Percentiles rank a stretch among this genome's conserved stretches.
phyloP scores from a whole-genome alignment of 1,140 invertebrate genomes.

The Andricus grossulariae region DNA sequence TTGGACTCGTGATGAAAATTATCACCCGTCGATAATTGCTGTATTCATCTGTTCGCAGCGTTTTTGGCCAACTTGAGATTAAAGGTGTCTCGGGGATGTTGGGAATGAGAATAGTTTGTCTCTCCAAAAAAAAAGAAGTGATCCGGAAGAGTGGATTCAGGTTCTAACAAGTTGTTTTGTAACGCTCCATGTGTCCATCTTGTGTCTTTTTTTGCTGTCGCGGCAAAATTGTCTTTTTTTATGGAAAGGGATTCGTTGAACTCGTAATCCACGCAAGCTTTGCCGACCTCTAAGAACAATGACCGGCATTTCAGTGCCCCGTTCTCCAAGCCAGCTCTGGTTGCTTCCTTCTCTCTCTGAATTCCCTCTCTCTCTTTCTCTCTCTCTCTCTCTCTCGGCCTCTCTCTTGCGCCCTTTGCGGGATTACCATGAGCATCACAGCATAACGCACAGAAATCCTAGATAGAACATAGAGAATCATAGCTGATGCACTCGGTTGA shows the following conservation, averaged over 20 bases:
- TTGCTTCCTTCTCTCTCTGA: conserved; percentile 10
- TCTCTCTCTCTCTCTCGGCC: conserved; percentile 34
- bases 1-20: no score
- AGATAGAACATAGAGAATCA: conserved; percentile 51
- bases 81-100: no score
- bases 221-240: conserved; percentile 15
- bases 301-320: conserved; percentile 33
- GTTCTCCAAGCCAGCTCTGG: conserved; percentile 18
- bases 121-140: not conserved
- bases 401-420: conserved; percentile 58
- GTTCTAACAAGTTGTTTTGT: conserved; percentile 16
- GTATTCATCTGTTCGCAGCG: no score
- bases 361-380: not conserved
- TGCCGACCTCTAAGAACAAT: conserved; percentile 27
- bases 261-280: conserved; percentile 27
- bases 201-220: conserved; percentile 29
- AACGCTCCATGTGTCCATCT: conserved; percentile 16
- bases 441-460: conserved; percentile 60
- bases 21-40: no score
- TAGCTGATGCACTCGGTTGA: conserved; percentile 73
- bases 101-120: no score
- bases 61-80: no score
- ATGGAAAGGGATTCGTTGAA: conserved; percentile 29
- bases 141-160: conserved; percentile 20
- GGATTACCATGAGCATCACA: conserved; percentile 70